These are phyloP conservation scores for Taeniopygia guttata DNA, from an alignment of 2,797 vertebrate species.

Conservation along the genomic window DNA sequence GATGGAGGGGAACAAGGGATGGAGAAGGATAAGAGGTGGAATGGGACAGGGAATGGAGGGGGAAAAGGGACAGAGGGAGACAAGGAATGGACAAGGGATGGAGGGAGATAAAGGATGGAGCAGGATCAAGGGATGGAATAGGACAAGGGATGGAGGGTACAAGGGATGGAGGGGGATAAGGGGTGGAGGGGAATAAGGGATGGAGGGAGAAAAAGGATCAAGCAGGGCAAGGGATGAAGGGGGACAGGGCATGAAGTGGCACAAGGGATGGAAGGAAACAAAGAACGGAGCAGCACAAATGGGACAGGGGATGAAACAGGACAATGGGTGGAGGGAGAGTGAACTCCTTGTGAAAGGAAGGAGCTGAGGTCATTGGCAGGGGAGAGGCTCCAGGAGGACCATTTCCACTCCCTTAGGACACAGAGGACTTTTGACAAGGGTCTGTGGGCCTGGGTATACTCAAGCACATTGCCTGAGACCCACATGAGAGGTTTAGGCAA, in stretches of 20 bases:
- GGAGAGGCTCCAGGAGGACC: background rate
- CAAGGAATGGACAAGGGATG: no score
- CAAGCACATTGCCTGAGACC: background rate
- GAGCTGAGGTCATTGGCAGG: background rate
- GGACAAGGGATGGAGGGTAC: background rate
- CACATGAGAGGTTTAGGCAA: accelerated
- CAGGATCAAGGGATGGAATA: no score
- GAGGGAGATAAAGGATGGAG: accelerated
- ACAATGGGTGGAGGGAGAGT: background rate
- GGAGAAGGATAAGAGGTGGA: no score
- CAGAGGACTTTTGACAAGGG: background rate
- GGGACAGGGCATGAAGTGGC: no score
- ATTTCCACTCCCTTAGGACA: background rate
- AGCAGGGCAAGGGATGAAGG: accelerated
- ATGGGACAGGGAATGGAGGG: no score
- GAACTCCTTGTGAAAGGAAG: background rate
- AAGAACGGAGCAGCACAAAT: background rate
- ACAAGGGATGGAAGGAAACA: accelerated
- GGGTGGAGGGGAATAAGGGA: accelerated
- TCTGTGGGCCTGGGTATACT: no score
- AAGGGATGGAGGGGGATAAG: accelerated
- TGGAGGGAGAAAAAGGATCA: no score
- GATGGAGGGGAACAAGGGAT: accelerated
- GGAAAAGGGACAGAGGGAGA: no score
- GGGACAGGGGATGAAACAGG: background rate